Evolutionary conservation across 1,140 invertebrate genomes (phyloP), one percentile per base, ranked within the genome.

Genomic region (Drosophila kohkoa): DNA sequence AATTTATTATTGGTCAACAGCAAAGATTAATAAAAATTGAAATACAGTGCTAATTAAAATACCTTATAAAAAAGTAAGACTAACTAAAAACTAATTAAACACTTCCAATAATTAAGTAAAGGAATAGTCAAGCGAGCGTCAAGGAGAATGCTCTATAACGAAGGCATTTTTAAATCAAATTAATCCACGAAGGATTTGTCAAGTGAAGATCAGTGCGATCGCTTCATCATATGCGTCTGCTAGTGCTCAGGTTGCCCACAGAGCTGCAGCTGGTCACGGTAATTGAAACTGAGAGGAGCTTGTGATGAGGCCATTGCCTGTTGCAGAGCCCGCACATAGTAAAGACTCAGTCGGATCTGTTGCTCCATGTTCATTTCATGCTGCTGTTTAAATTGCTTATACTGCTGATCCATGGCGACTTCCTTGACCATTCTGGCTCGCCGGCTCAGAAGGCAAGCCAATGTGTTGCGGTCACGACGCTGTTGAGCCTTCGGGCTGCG

Each of bases 401-500:
- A 87, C 48, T 86, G 76, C 25, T 69, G 73, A 3, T 58, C 25
- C 54, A 87, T 20, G 10, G 6, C 65, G 10, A 51, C 68, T 43
- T 87, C 75, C 48, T 82, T 46, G 1, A 70, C 67, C 38, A 89
- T 77, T n/a, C 88, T 77, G 46, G 83, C 83, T 1, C 83, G 41
- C 1, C 83, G 67, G 20, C 59, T 79, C 15, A 88, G 73, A 0
- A 89, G 71, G 54, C 83, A 80, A 7, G 83, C 72, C 48, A 82
- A 32, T 0, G 83, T 88, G 13, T 82, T 87, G 1, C 81, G 85
- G 69, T 87, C 83, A 1, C 80, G 77, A 13, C 80, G 83, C 51
- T 78, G 52, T 15, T 87, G 79, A 45, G 79, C 83, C 67, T 89
- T 83, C 48, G 70, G 73, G 32, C 77, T 81, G 4, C 80, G 80